phyloP scores from a whole-genome alignment of 2,113 vertebrate genomes.

The Paradoxurus hermaphroditus region DNA sequence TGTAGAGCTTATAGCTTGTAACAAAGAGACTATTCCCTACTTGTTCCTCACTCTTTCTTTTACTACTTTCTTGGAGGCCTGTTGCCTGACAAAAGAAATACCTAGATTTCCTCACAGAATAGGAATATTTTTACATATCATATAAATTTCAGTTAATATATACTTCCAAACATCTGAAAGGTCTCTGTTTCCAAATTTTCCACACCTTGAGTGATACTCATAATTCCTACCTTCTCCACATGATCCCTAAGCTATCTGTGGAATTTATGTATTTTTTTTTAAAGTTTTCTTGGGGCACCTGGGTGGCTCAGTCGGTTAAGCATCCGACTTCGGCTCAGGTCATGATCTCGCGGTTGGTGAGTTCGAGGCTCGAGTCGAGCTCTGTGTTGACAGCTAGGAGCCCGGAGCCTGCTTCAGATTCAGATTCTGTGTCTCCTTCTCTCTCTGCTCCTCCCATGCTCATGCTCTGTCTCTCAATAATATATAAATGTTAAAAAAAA shows the following conservation, averaged over 20 bases:
- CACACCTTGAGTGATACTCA: not conserved
- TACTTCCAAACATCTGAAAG: not conserved
- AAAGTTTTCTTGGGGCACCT: too few species aligned
- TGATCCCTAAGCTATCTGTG: not conserved
- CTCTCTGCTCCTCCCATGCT: too few species aligned
- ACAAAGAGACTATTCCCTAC: not conserved
- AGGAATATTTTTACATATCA: not conserved
- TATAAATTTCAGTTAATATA: not conserved
- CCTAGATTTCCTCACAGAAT: not conserved
- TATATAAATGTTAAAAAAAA: too few species aligned
- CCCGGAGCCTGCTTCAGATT: too few species aligned
- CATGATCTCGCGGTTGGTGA: too few species aligned
- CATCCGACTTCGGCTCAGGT: too few species aligned
- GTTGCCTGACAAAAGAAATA: not conserved
- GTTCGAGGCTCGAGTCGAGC: too few species aligned
- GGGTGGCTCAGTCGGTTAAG: too few species aligned
- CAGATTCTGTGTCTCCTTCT: too few species aligned
- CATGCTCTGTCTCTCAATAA: too few species aligned
- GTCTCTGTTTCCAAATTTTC: slow-evolving; percentile 1
- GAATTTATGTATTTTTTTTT: not conserved
- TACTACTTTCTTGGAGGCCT: not conserved
- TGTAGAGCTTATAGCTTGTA: not conserved
- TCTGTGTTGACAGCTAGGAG: too few species aligned
- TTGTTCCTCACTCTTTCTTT: not conserved
- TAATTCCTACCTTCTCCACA: not conserved